phyloP scores from a whole-genome alignment of 1,140 invertebrate genomes.

The Helicoverpa armigera region DNA sequence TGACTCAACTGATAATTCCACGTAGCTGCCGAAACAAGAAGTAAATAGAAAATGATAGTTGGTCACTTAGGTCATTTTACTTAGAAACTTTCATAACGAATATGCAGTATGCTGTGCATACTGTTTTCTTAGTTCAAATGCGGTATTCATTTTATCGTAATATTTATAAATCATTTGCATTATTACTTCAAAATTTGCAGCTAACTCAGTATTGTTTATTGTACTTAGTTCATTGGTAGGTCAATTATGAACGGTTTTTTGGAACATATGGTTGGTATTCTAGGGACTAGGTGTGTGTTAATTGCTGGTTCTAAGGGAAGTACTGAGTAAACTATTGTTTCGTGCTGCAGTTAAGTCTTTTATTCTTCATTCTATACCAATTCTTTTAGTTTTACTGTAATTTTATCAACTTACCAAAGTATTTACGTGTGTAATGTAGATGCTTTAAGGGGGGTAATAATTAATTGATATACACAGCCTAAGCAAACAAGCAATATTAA shows the following conservation, averaged over 20 bases:
- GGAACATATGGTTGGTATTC: slow-evolving; percentile 13
- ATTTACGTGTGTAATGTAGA: slow-evolving; percentile 56
- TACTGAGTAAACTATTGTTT: slow-evolving; percentile 34
- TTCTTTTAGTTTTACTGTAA: slow-evolving; percentile 68
- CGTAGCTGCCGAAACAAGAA: slow-evolving; percentile 41
- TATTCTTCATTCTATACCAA: slow-evolving; percentile 52
- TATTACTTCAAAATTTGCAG: slow-evolving; percentile 42
- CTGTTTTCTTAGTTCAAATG: slow-evolving; percentile 53
- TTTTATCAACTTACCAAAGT: slow-evolving; percentile 82
- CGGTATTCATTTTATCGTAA: slow-evolving; percentile 44
- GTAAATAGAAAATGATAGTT: slow-evolving; percentile 36
- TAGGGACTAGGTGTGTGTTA: slow-evolving; percentile 26
- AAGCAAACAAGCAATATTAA: not conserved
- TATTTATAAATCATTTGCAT: slow-evolving; percentile 45
- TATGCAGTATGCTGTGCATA: slow-evolving; percentile 68
- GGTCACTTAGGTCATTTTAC: slow-evolving; percentile 52
- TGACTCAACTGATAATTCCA: slow-evolving; percentile 58
- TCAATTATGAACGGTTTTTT: slow-evolving; percentile 28
- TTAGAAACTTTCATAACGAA: slow-evolving; percentile 45
- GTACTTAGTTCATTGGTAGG: slow-evolving; percentile 63
- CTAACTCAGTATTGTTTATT: slow-evolving; percentile 69
- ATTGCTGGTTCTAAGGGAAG: not conserved
- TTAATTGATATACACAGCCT: slow-evolving; percentile 15
- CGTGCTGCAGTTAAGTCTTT: slow-evolving; percentile 7
- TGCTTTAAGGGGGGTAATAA: slow-evolving; percentile 7